phyloP scores from a whole-genome alignment of 2,888 invertebrate species.

The Leptinotarsa tumamoca region DNA sequence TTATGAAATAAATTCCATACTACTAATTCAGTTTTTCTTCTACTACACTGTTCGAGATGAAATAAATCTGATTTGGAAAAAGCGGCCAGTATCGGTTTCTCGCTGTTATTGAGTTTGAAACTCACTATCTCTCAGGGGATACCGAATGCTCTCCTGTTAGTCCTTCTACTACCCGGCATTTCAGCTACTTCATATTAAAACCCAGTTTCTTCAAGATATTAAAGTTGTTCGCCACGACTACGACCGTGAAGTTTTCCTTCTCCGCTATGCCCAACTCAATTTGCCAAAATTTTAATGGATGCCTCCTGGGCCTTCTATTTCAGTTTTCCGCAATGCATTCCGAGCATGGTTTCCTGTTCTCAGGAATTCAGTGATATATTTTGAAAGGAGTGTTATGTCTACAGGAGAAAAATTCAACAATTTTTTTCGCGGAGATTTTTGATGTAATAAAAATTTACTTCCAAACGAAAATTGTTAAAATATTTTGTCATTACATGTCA shows the following conservation, averaged over 20 bases:
- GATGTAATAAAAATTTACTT: neutral
- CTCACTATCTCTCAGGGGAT: constrained; percentile 41
- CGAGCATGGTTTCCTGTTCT: constrained; percentile 1
- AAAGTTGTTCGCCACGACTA: neutral
- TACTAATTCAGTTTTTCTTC: neutral
- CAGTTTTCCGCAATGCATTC: constrained; percentile 26
- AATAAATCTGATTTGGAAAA: constrained; percentile 50
- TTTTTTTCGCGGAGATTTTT: neutral
- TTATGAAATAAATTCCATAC: too few relatives aligned
- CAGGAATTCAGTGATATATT: neutral
- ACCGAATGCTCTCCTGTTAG: constrained; percentile 34
- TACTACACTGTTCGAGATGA: constrained; percentile 14
- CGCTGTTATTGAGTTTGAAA: constrained; percentile 51
- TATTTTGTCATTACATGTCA: neutral
- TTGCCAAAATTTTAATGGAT: constrained; percentile 32
- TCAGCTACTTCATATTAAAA: constrained; percentile 35
- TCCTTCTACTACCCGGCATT: constrained; percentile 23
- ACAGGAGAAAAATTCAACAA: neutral
- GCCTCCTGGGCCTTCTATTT: constrained; percentile 30
- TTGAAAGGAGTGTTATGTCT: neutral
- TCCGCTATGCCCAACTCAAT: constrained; percentile 25
- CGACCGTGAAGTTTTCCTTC: constrained; percentile 24
- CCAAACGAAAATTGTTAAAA: neutral
- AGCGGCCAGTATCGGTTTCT: constrained; percentile 48
- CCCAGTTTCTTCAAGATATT: constrained; percentile 24